Percentiles rank a stretch among this genome's conserved stretches.
Conservation (phyloP, 2,113 vertebrate genomes). For the Notarius lentiginosus region DNA sequence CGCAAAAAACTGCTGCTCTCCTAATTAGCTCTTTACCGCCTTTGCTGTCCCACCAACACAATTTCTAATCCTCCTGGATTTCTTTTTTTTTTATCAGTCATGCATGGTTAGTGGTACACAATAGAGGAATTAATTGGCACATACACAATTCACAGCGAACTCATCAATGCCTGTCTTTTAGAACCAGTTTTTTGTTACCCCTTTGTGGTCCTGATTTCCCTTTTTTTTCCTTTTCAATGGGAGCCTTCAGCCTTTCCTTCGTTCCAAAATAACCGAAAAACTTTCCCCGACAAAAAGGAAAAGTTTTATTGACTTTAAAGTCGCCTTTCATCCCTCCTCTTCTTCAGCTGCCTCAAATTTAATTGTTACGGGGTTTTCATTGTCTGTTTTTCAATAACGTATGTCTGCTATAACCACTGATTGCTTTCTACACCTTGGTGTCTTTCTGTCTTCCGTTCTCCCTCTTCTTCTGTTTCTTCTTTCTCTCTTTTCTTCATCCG, state of each 20-base stretch:
- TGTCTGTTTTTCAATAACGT: constrained; percentile 36
- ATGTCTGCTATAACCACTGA: constrained; percentile 41
- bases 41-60: constrained; percentile 57
- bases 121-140: constrained; percentile 68
- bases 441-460: constrained; percentile 21
- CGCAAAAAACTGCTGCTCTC: constrained; percentile 37
- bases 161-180: constrained; percentile 62
- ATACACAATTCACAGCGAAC: constrained; percentile 59
- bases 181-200: constrained; percentile 48
- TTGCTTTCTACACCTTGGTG: constrained; percentile 46
- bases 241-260: constrained; percentile 33
- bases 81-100: constrained; percentile 57
- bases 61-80: constrained; percentile 66
- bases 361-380: constrained; percentile 28
- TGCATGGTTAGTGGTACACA: constrained; percentile 66
- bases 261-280: constrained; percentile 35
- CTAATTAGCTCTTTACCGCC: constrained; percentile 75
- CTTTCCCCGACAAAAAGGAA: not conserved
- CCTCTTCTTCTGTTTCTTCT: constrained; percentile 28
- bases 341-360: constrained; percentile 8
- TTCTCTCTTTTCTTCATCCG: constrained; percentile 49
- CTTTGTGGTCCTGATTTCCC: constrained; percentile 32
- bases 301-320: not conserved
- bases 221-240: constrained; percentile 25
- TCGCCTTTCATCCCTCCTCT: constrained; percentile 42